phyloP scores from a whole-genome alignment of 2,888 invertebrate species.

The Phorcus lineatus region DNA sequence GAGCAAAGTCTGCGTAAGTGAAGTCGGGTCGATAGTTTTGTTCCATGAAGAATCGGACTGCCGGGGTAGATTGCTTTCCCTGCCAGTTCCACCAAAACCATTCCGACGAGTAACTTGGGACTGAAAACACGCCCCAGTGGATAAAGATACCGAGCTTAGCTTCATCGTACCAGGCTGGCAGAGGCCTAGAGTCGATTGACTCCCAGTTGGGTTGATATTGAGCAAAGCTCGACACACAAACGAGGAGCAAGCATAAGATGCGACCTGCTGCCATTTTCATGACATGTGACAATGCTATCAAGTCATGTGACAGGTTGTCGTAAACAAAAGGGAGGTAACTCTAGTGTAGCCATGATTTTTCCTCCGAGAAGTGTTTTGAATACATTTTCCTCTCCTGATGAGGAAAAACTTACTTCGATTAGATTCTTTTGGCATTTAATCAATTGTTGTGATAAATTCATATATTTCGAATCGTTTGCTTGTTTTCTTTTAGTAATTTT shows the following conservation, averaged over 20 bases:
- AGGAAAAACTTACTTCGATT: no score
- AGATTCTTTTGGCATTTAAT: no score
- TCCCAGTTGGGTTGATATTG: conserved; percentile 83
- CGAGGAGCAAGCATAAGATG: neutral
- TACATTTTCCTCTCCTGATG: no score
- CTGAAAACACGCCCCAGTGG: conserved; percentile 77
- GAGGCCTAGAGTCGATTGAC: conserved; percentile 88
- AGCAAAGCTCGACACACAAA: neutral
- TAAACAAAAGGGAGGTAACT: neutral
- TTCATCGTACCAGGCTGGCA: conserved; percentile 78
- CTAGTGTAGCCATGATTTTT: neutral
- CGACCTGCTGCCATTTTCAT: neutral
- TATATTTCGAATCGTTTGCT: no score
- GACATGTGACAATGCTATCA: neutral
- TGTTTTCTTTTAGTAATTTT: no score
- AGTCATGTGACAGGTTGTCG: neutral
- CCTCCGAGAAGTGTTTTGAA: neutral
- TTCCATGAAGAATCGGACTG: conserved; percentile 82
- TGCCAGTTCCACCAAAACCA: conserved; percentile 95
- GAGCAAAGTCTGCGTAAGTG: conserved; percentile 93
- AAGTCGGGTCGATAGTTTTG: conserved; percentile 89
- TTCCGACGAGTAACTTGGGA: conserved; percentile 78
- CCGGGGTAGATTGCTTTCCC: conserved; percentile 73
- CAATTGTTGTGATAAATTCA: no score
- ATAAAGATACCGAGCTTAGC: conserved; percentile 77